Conservation (phyloP, 1,140 invertebrate species). For the Ganaspis sp. region DNA sequence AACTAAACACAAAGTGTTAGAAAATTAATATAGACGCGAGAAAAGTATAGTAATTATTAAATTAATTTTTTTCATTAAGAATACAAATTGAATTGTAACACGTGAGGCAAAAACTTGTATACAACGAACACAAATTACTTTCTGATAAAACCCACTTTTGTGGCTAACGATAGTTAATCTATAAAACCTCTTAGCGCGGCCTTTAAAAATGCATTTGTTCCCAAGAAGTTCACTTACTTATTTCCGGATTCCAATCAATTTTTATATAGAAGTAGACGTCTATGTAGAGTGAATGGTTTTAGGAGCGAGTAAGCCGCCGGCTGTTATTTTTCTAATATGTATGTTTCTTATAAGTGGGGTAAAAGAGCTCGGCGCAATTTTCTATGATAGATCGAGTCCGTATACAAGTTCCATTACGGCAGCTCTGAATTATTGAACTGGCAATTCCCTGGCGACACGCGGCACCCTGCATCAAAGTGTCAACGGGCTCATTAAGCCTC, state of each 20-base stretch:
- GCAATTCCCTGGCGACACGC: conserved; percentile 68
- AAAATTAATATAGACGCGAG: too few relatives aligned
- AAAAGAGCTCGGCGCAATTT: conserved; percentile 73
- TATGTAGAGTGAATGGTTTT: conserved; percentile 53
- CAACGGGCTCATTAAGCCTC: conserved; percentile 71
- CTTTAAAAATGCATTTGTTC: neutral
- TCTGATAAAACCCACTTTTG: neutral
- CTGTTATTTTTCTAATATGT: conserved; percentile 70
- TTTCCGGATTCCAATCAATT: conserved; percentile 71
- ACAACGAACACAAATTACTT: neutral
- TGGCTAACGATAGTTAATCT: neutral
- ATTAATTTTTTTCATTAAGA: too few relatives aligned
- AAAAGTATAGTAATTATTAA: too few relatives aligned
- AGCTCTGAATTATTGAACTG: conserved; percentile 73
- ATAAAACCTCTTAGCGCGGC: neutral
- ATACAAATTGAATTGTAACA: too few relatives aligned
- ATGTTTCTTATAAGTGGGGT: conserved; percentile 67
- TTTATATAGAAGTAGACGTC: conserved; percentile 62
- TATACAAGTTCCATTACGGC: conserved; percentile 73
- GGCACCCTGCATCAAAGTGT: conserved; percentile 68
- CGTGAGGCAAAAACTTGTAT: too few relatives aligned
- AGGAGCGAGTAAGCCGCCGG: conserved; percentile 49
- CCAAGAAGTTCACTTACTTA: conserved; percentile 48
- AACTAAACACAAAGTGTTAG: too few relatives aligned
- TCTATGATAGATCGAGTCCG: conserved; percentile 74